Base-by-base conservation (phyloP, 35 echinoderm and acorn worm genomes). In the Ophiothrix spiculata region DNA sequence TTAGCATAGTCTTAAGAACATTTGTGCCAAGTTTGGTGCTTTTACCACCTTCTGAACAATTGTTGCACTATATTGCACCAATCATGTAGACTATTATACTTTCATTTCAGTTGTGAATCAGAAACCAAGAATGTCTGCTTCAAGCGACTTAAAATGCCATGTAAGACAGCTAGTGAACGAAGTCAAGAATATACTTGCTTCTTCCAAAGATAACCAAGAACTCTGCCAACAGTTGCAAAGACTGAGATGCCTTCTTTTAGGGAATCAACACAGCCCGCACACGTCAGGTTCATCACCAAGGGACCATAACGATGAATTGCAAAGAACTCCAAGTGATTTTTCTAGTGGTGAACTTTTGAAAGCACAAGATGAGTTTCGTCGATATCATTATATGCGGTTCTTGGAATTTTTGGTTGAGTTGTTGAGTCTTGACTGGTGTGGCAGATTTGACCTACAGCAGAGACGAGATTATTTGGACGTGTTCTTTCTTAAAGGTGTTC, bases 381-480 rank as follows among this genome's bases (percentile, higher is more conserved):
- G 76, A 17, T 17, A 34, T 25, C 86, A 92, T 76, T 99, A 99
- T 39, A 33, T 92, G 6, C 85, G 78, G 29, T 89, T 94, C 35
- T 78, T 84, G 25, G 83, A 91, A 37, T 91, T 81, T 78, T 81
- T 99, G 40, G 64, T 91, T 13, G 46, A 83, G 77, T 75, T 91
- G 28, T 56, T 99, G 12, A 89, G 74, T 74, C 82, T 94, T 23
- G 96, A 99, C 17, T 99, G 96, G 96, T 94, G 84, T 80, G 83
- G 88, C 6, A 94, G 75, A 56, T 91, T 99, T 89, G 77, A 80
- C 2, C 60, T 69, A 0, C 74, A 75, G 0, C 75, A 90, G 54
- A 46, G 79, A 38, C 49, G 75, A 56, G 13, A 81, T 8, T 83
- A 82, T 85, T 81, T 94, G 36, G 83, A 94, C 77, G 75, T 63